Evolutionary conservation across 2,113 vertebrate genomes (phyloP), one percentile per base, ranked within the genome.

Genomic region (Jacana jacana): DNA sequence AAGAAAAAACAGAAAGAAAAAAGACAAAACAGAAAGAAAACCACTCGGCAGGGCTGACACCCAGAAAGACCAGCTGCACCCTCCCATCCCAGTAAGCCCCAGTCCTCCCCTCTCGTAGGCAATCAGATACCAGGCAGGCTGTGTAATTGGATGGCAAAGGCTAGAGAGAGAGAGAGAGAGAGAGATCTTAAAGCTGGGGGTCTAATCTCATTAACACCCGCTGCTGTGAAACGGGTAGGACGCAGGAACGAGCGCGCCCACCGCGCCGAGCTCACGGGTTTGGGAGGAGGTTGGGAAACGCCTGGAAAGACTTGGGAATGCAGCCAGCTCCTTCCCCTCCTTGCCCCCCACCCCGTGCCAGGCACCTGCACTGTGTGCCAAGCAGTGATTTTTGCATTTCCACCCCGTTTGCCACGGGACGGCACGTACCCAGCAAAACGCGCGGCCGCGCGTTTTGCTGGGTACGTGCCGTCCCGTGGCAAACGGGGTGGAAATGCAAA

Each of bases 121-220:
- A 95, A 95, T 91, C 93, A 97, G 96, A 95, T 90, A 95, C 85
- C 93, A 88, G 79, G 88, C 46, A 1, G 91, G 81, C 96, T 94
- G 93, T 89, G 95, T 95, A 95, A 96, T 89, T 96, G 91, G 95
- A 97, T 95, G 92, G 95, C 94, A 93, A 95, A 96, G 88, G 93
- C 28, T 3, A 94, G 63, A 91, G 96, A 96, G 81, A 97, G 95
- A 95, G 93, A 30, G 15, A 94, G 63, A 91, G 85, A 97, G 95
- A 94, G 94, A 91, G 94, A 81, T 94, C 86, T 90, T 91, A 92
- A 88, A 88, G 89, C 95, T 83, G 33, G 81, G n/a, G 82, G 77
- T 95, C 85, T 96, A 96, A 97, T 93, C 93, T 95, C 89, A 95
- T 96, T 96, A 94, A 85, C 94, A 95, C 91, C 86, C 81, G 94